Percentiles rank a stretch among this genome's conserved stretches.
phyloP scores from a whole-genome alignment of 2,888 invertebrate species.

The Drosophila niveifrons region DNA sequence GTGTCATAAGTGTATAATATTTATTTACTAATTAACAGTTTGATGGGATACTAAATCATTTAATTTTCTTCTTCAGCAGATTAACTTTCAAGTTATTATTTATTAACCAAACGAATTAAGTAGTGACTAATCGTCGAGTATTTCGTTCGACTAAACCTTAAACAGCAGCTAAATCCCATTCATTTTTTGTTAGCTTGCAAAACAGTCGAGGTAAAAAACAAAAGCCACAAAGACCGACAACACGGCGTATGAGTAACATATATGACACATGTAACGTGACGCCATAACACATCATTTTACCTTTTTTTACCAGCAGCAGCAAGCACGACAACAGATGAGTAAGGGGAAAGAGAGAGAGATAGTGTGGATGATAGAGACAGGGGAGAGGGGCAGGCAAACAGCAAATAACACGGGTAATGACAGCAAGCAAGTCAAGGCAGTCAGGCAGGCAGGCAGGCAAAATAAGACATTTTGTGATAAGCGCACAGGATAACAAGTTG shows the following conservation, averaged over 20 bases:
- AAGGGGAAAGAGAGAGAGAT: not conserved
- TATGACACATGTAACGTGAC: conserved; percentile 71
- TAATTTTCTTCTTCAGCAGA: no score
- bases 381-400: not conserved
- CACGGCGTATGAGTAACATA: conserved; percentile 60
- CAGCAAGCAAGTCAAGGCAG: conserved; percentile 43
- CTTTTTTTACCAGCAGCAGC: conserved; percentile 23
- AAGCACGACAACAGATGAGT: not conserved
- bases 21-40: no score
- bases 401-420: conserved; percentile 60
- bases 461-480: conserved; percentile 73
- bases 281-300: conserved; percentile 67
- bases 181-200: conserved; percentile 15
- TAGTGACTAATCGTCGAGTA: not conserved
- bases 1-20: no score
- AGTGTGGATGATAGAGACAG: not conserved
- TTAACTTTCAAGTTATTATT: no score
- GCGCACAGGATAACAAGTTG: conserved; percentile 70
- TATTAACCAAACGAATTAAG: no score
- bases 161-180: conserved; percentile 12
- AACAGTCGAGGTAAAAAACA: conserved; percentile 14
- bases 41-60: no score
- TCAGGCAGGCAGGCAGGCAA: conserved; percentile 47
- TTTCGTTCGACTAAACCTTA: conserved; percentile 13
- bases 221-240: conserved; percentile 32